Evolutionary conservation across 2,113 vertebrate genomes (phyloP), one percentile per base, ranked within the genome.

Genomic region (Alouatta palliata): DNA sequence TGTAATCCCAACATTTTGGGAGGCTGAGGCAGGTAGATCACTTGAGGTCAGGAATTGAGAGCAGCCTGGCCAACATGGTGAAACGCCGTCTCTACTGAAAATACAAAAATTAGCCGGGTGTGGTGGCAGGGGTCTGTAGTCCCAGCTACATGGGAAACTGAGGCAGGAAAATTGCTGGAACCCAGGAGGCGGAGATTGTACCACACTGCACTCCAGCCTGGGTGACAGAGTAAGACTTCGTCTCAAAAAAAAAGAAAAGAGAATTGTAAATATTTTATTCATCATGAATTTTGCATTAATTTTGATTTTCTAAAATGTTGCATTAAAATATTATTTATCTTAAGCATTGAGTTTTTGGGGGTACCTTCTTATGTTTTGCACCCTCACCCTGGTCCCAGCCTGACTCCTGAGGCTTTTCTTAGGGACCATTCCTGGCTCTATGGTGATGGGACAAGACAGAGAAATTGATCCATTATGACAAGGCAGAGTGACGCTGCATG

Each of bases 321-420:
- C 16, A 40, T 85, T 73, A 80, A 71, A 90, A 45, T 35, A 91
- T 43, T 84, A 61, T 87, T 93, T 93, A 56, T 85, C 75, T 83
- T 35, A 52, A 91, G 75, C 70, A 61, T 64, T 70, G 58, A 68
- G 68, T 30, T 68, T 37, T 52, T 35, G 20, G 52, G 25, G 16
- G 7, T 37, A 17, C 6, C 7, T 11, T n/a, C 49, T 81, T 71
- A 52, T 4, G 47, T 85, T 91, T 64, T 68, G 71, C 0, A 10
- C 3, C 35, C 70, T 89, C 54, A 40, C 8, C 8, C 35, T 71
- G 40, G 49, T 52, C 76, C 61, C 54, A 91, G 61, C 4, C 37
- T 35, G n/a, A 54, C 17, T 35, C 82, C 49, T 87, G 27, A 84
- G 75, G 52, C 56, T 76, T 73, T 87, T 70, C 80, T 76, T 52